Percentiles rank a stretch among this genome's conserved stretches.
These are phyloP conservation scores for Platerodrilus igneus DNA, from an alignment of 2,888 invertebrate species.

Conservation along the genomic window DNA sequence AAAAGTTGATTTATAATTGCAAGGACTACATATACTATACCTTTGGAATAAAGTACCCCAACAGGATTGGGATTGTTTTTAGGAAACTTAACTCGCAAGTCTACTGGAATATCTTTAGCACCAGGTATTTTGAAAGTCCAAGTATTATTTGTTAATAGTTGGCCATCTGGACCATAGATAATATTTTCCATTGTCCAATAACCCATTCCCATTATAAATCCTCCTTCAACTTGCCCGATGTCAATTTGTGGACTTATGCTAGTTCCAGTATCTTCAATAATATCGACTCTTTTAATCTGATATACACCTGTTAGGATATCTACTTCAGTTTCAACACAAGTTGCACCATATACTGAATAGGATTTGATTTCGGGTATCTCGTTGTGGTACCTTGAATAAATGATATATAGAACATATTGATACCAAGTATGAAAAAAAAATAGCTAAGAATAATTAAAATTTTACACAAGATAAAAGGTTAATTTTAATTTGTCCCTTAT, in stretches of 20 bases:
- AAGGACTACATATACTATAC: too few species aligned
- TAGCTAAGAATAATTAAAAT: too few species aligned
- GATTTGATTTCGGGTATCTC: slow-evolving; percentile 49
- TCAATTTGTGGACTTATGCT: slow-evolving; percentile 69
- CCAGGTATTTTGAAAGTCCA: slow-evolving; percentile 80
- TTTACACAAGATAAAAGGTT: too few species aligned
- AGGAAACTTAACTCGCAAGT: slow-evolving; percentile 66
- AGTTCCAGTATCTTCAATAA: slow-evolving; percentile 69
- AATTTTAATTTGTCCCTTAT: too few species aligned
- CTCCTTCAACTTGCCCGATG: slow-evolving; percentile 73
- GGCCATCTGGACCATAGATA: slow-evolving; percentile 60
- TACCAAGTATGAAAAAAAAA: too few species aligned
- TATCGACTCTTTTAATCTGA: slow-evolving; percentile 61
- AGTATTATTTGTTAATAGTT: slow-evolving; percentile 67
- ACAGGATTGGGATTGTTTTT: slow-evolving; percentile 60
- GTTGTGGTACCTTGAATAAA: slow-evolving; percentile 29
- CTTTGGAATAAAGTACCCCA: slow-evolving; percentile 71
- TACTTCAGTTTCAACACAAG: slow-evolving; percentile 66
- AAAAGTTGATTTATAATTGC: too few species aligned
- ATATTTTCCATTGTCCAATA: slow-evolving; percentile 72
- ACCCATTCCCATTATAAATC: slow-evolving; percentile 59
- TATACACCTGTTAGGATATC: slow-evolving; percentile 76
- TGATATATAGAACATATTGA: too few species aligned
- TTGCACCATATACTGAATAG: slow-evolving; percentile 54
- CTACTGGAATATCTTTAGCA: slow-evolving; percentile 71